Evolutionary conservation across 2,113 vertebrate genomes (phyloP).

Genomic region (Astatotilapia flaviijosephi): DNA sequence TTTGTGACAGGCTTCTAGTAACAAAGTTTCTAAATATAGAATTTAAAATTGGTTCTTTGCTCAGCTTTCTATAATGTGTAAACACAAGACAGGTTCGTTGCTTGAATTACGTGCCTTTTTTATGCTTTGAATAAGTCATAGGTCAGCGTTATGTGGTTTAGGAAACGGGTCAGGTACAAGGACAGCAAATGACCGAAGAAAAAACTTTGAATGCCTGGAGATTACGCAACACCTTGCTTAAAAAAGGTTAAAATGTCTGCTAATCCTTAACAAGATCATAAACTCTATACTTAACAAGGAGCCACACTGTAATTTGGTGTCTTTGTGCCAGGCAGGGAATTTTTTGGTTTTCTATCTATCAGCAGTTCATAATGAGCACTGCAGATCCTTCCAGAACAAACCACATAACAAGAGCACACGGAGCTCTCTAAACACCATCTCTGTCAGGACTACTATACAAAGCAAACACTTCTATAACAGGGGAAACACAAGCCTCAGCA

Average conservation of each 20-base stretch:
- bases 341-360: neutral
- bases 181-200: neutral
- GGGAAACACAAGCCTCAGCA: neutral
- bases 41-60: neutral
- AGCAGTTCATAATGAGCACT: neutral
- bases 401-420: neutral
- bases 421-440: neutral
- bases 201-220: neutral
- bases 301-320: neutral
- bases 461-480: constrained; percentile 3
- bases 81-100: neutral
- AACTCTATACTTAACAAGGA: neutral
- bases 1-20: neutral
- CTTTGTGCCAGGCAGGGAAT: neutral
- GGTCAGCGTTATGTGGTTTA: neutral
- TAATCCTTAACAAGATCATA: neutral
- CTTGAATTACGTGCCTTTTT: neutral
- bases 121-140: neutral
- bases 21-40: neutral
- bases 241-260: neutral
- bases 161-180: neutral
- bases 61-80: neutral
- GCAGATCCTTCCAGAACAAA: neutral
- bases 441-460: neutral
- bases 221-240: neutral